A percentile compares a stretch with the other conserved stretches of the same genome.
phyloP scores from a whole-genome alignment of 2,797 vertebrate species.

The Acanthornis magna region DNA sequence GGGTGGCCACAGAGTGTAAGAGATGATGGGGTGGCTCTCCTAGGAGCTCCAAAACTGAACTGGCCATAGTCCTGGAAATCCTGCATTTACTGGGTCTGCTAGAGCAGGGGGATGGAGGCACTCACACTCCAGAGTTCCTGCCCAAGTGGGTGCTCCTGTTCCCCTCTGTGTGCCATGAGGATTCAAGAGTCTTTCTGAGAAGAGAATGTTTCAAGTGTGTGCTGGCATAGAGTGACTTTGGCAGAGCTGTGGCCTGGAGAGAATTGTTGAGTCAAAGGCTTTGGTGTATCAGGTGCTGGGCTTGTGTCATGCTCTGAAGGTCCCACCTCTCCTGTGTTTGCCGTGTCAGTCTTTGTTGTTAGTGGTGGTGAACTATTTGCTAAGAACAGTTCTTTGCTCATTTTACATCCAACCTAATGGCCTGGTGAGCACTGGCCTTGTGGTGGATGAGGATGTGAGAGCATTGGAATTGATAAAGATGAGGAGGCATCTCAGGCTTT shows the following conservation, averaged over 20 bases:
- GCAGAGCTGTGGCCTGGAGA: rapidly evolving
- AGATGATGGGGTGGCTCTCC: rapidly evolving
- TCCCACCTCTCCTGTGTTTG: too few species aligned
- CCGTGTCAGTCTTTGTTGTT: rapidly evolving
- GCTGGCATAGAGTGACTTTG: rapidly evolving
- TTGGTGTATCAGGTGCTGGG: not conserved
- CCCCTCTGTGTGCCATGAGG: rapidly evolving
- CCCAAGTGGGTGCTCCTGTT: rapidly evolving
- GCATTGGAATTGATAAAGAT: too few species aligned
- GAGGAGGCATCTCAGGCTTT: too few species aligned
- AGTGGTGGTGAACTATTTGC: rapidly evolving
- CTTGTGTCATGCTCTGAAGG: too few species aligned
- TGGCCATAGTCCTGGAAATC: rapidly evolving
- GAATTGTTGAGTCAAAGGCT: too few species aligned
- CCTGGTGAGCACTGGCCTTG: too few species aligned
- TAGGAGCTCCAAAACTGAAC: rapidly evolving
- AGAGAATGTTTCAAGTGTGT: too few species aligned
- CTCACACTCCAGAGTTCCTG: rapidly evolving
- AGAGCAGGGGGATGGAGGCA: rapidly evolving
- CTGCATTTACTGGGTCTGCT: rapidly evolving
- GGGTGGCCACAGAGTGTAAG: rapidly evolving
- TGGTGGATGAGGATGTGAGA: too few species aligned
- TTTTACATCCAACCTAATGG: too few species aligned
- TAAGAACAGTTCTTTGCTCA: too few species aligned
- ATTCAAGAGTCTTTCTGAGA: rapidly evolving